Percentiles rank a stretch among this genome's conserved stretches.
Conservation (phyloP, 2,797 vertebrate genomes). For the Neomorphus geoffroyi region DNA sequence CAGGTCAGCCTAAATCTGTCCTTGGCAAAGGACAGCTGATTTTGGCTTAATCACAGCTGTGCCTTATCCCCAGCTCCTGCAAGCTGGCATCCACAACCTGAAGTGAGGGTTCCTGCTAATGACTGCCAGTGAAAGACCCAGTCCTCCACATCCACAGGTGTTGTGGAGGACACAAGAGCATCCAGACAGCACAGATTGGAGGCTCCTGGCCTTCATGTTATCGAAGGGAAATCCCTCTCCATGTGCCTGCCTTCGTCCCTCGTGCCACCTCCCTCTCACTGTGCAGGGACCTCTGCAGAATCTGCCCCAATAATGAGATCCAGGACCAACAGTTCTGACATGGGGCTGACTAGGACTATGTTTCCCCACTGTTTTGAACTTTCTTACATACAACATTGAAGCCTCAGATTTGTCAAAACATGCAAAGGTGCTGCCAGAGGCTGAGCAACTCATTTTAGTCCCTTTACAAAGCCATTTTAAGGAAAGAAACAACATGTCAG, state of each 20-base stretch:
- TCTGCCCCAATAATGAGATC: background rate
- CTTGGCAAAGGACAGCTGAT: background rate
- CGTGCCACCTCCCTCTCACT: no score
- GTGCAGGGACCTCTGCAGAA: background rate
- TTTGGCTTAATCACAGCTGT: background rate
- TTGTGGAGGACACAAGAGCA: background rate
- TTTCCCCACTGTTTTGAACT: constrained; percentile 41
- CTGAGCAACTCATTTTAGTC: constrained; percentile 64
- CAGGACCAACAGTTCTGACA: background rate
- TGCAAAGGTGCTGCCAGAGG: constrained; percentile 58
- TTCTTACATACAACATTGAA: constrained; percentile 16
- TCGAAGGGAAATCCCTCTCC: background rate
- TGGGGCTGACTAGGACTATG: background rate
- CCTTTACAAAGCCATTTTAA: constrained; percentile 62
- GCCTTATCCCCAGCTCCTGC: background rate
- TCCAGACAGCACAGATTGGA: fast-evolving
- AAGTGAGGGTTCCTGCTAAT: background rate
- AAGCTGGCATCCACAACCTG: no score
- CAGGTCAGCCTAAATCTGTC: background rate
- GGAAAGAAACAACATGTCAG: constrained; percentile 70
- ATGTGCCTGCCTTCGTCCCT: background rate
- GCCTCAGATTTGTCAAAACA: constrained; percentile 68
- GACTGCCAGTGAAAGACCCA: fast-evolving
- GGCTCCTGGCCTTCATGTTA: background rate
- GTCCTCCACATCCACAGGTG: fast-evolving